These are phyloP conservation scores for Callipepla squamata DNA, from an alignment of 2,113 vertebrate species.

Conservation along the genomic window DNA sequence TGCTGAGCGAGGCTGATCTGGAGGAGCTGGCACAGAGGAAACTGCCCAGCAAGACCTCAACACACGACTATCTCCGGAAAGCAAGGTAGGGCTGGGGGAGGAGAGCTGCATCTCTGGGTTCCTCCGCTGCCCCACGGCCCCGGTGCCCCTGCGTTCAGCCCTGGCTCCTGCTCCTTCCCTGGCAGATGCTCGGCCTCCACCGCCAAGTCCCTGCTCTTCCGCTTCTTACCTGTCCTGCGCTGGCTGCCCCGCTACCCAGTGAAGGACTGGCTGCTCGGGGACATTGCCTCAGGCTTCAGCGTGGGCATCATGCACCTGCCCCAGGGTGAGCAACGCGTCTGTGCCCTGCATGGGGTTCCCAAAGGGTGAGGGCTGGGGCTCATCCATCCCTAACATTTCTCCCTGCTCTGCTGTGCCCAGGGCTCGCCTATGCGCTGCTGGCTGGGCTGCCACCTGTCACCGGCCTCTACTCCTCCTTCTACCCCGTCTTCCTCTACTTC, in stretches of 20 bases:
- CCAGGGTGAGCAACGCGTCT: slow-evolving; percentile 80
- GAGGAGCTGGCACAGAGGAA: slow-evolving; percentile 79
- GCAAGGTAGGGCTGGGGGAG: not conserved
- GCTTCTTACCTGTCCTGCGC: slow-evolving; percentile 82
- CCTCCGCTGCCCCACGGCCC: not conserved
- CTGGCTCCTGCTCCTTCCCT: not conserved
- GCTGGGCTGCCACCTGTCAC: slow-evolving; percentile 88
- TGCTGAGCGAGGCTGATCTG: slow-evolving; percentile 82
- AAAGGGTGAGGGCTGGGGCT: accelerated
- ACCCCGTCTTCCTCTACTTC: slow-evolving; percentile 90
- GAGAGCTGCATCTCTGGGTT: not conserved
- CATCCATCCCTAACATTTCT: accelerated
- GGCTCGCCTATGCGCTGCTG: slow-evolving; percentile 92
- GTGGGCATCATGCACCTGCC: slow-evolving; percentile 96
- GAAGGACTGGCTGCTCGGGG: slow-evolving; percentile 87
- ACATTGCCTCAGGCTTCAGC: slow-evolving; percentile 88
- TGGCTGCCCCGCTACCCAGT: slow-evolving; percentile 90
- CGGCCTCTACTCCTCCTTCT: slow-evolving; percentile 92
- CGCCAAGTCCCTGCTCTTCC: slow-evolving; percentile 73
- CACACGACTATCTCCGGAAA: slow-evolving; percentile 36
- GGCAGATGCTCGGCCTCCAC: slow-evolving; percentile 81
- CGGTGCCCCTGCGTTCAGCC: no score
- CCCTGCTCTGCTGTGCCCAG: slow-evolving; percentile 61
- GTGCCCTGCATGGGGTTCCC: not conserved
- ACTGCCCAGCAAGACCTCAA: not conserved